Evolutionary conservation across 2,797 vertebrate genomes (phyloP).

Genomic region (Phoeniculus purpureus): DNA sequence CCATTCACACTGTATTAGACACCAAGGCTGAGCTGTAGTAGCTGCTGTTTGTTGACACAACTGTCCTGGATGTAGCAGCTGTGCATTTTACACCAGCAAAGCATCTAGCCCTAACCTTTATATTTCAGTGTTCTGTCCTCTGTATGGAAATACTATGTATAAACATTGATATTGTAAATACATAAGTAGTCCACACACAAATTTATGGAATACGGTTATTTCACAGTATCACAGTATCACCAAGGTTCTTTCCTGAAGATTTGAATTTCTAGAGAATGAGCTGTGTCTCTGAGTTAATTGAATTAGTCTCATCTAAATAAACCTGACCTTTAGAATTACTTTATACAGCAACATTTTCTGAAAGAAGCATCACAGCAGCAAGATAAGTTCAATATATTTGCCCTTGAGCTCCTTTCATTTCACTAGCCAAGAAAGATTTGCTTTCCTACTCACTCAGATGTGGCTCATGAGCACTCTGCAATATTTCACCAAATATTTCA

Average conservation of each 20-base stretch:
- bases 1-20: background rate
- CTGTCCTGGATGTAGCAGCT: background rate
- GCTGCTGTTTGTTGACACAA: background rate
- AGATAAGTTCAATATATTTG: conserved; percentile 6
- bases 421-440: background rate
- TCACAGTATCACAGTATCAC: too few relatives aligned
- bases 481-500: background rate
- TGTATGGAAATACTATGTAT: background rate
- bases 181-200: background rate
- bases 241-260: background rate
- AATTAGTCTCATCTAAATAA: conserved; percentile 27
- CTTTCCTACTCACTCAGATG: background rate
- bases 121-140: background rate
- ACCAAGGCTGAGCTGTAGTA: background rate
- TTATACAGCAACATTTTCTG: background rate
- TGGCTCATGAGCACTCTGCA: background rate
- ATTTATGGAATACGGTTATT: background rate
- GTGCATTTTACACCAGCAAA: background rate
- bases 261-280: background rate
- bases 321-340: conserved; percentile 36
- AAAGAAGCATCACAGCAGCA: background rate
- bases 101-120: background rate
- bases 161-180: background rate
- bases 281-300: background rate
- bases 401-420: conserved; percentile 10